Percentiles rank a stretch among this genome's conserved stretches.
phyloP scores from a whole-genome alignment of 2,888 invertebrate genomes.

The Dysmachus trigonus region DNA sequence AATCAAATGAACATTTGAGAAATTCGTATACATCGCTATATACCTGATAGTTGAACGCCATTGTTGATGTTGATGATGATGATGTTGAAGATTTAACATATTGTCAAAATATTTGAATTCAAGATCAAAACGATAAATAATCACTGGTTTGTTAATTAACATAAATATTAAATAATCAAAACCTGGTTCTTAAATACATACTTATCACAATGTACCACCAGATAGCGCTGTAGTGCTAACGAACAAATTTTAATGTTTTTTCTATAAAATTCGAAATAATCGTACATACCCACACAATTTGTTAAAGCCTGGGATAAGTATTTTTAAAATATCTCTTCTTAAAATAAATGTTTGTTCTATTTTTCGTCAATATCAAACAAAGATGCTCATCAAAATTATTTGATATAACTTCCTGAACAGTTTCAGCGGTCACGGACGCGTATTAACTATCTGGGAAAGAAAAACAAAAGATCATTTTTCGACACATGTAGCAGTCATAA shows the following conservation, averaged over 20 bases:
- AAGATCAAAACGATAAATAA: too few relatives aligned
- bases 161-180: too few relatives aligned
- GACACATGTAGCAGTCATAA: not conserved
- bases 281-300: not conserved
- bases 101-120: too few relatives aligned
- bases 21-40: too few relatives aligned
- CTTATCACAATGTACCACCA: too few relatives aligned
- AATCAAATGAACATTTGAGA: not conserved
- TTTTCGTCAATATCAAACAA: not conserved
- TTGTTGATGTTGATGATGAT: too few relatives aligned
- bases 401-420: not conserved
- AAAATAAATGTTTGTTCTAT: not conserved
- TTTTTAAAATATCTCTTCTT: not conserved
- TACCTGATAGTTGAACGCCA: too few relatives aligned
- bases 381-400: not conserved
- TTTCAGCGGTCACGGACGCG: not conserved
- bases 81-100: too few relatives aligned
- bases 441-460: not conserved
- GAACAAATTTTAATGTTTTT: too few relatives aligned
- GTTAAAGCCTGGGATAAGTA: not conserved
- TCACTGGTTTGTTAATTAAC: too few relatives aligned
- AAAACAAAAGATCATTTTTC: not conserved
- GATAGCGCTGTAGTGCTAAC: too few relatives aligned
- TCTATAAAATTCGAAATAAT: not conserved
- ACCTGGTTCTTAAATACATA: too few relatives aligned